These are phyloP conservation scores for Bovichtus variegatus DNA, from an alignment of 2,797 vertebrate species.

Conservation along the genomic window DNA sequence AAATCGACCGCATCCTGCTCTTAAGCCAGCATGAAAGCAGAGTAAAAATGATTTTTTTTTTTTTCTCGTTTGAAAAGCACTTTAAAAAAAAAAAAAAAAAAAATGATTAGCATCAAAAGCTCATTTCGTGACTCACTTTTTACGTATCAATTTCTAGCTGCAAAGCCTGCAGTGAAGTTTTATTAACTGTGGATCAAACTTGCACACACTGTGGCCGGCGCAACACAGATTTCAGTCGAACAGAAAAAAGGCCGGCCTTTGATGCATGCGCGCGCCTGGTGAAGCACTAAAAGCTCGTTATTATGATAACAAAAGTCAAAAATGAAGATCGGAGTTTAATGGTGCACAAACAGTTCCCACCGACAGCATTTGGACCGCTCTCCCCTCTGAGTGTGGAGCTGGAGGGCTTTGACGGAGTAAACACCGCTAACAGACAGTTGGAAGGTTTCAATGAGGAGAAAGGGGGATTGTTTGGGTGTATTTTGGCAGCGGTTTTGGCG, in stretches of 20 bases:
- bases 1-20: conserved; percentile 50
- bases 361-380: conserved; percentile 43
- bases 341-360: conserved; percentile 37
- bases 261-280: conserved; percentile 26
- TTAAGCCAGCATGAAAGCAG: conserved; percentile 23
- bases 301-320: conserved; percentile 52
- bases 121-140: conserved; percentile 33
- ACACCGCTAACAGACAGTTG: conserved; percentile 67
- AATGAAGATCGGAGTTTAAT: conserved; percentile 44
- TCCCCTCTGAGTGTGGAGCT: conserved; percentile 20
- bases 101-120: conserved; percentile 15
- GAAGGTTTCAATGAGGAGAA: conserved; percentile 71
- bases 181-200: conserved; percentile 43
- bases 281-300: conserved; percentile 43
- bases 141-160: conserved; percentile 12
- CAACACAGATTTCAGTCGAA: conserved; percentile 21
- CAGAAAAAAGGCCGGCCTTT: background rate
- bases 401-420: conserved; percentile 42
- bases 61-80: background rate
- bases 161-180: conserved; percentile 22
- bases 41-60: background rate
- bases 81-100: conserved; percentile 10
- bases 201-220: conserved; percentile 5
- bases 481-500: conserved; percentile 70
- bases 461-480: conserved; percentile 73